Percentiles rank a stretch among this genome's conserved stretches.
Conservation (phyloP, 2,113 vertebrate species). For the Nicator chloris region DNA sequence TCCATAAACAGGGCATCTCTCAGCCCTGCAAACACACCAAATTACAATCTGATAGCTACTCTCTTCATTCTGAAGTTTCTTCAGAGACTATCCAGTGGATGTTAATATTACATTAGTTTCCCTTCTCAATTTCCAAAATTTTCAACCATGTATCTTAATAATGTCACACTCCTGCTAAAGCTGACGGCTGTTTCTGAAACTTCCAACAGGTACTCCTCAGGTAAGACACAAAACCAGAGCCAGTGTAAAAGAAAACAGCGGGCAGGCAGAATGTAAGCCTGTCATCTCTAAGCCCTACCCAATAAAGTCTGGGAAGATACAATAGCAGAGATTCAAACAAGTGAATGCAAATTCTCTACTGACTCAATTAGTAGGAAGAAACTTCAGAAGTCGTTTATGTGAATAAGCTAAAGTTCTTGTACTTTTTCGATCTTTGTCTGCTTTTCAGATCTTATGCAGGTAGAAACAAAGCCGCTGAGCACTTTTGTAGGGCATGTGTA, state of each 20-base stretch:
- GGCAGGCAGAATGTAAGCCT: neutral
- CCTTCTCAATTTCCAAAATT: neutral
- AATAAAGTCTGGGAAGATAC: neutral
- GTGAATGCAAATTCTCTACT: neutral
- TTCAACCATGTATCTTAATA: neutral
- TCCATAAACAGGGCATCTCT: conserved; percentile 57
- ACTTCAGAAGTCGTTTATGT: neutral
- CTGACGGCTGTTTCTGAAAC: neutral
- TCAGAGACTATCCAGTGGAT: neutral
- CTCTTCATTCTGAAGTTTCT: neutral
- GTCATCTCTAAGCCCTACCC: neutral
- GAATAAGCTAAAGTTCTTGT: neutral
- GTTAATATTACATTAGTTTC: neutral
- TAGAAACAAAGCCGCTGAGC: neutral
- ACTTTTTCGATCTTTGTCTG: neutral
- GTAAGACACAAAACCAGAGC: neutral
- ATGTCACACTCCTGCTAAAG: neutral
- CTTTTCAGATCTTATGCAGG: neutral
- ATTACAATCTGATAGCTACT: conserved; percentile 29
- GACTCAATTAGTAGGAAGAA: neutral
- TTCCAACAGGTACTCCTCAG: neutral
- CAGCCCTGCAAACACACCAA: conserved; percentile 58
- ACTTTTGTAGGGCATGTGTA: neutral
- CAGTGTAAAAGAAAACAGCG: neutral
- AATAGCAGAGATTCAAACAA: neutral